Evolutionary conservation across 1,140 invertebrate species (phyloP).

Genomic region (Heliconius hewitsoni): DNA sequence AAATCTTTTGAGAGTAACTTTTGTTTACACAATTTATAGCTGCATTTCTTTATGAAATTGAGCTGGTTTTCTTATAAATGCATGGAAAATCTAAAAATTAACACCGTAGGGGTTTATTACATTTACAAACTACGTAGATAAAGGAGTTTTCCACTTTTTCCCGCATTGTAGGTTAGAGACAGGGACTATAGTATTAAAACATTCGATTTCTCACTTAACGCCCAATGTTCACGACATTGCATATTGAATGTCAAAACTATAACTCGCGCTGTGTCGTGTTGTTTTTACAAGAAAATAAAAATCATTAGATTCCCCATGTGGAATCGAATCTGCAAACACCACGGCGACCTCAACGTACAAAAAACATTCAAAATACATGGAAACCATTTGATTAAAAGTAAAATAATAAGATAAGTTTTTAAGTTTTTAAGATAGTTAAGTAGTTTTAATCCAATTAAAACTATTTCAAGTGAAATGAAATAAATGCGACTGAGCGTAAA

Average conservation of each 20-base stretch:
- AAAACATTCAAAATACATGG: conserved; percentile 1
- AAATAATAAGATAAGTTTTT: conserved; percentile 8
- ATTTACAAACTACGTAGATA: no score
- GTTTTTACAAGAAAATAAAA: no score
- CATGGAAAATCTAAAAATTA: background rate
- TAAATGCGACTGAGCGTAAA: conserved; percentile 33
- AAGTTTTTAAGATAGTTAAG: no score
- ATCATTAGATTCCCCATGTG: background rate
- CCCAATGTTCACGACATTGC: no score
- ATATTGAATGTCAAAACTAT: no score
- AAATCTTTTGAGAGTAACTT: background rate
- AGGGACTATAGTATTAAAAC: no score
- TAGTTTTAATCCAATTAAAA: conserved; percentile 10
- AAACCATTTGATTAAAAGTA: conserved; percentile 22
- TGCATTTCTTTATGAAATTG: background rate
- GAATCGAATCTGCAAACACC: background rate
- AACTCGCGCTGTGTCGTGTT: no score
- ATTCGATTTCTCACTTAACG: no score
- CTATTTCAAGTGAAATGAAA: conserved; percentile 27
- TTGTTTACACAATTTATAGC: background rate
- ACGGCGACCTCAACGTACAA: background rate
- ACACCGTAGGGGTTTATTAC: no score
- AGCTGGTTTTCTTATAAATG: background rate
- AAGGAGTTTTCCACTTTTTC: no score
- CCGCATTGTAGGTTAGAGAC: no score